Conservation (phyloP, 1,140 invertebrate species). For the Neuroterus valhalla region DNA sequence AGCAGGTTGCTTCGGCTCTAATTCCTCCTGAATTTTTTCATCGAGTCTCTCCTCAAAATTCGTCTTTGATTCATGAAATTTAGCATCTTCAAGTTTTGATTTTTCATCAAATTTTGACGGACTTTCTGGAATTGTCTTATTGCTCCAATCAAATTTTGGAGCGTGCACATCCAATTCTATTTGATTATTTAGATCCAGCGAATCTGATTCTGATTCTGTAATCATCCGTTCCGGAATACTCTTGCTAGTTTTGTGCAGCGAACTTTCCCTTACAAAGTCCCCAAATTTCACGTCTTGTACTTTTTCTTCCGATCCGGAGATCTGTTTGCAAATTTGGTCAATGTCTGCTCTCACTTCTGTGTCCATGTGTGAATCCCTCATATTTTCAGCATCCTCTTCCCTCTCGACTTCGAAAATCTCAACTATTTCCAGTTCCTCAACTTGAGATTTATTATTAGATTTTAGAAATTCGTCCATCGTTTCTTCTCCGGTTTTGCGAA, state of each 20-base stretch:
- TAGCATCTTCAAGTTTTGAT: conserved; percentile 44
- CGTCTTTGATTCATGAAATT: conserved; percentile 31
- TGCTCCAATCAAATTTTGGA: conserved; percentile 37
- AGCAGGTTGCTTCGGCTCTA: conserved; percentile 19
- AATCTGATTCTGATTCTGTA: neutral
- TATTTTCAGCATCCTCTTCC: conserved; percentile 47
- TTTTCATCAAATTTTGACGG: conserved; percentile 1
- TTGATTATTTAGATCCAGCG: neutral
- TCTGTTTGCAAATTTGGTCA: conserved; percentile 26
- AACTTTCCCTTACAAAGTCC: neutral
- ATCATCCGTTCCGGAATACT: neutral
- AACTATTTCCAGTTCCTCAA: conserved; percentile 62
- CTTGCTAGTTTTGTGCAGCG: too few relatives aligned
- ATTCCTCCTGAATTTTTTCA: conserved; percentile 14
- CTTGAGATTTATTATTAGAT: conserved; percentile 10
- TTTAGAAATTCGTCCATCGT: conserved; percentile 24
- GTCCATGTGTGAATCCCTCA: neutral
- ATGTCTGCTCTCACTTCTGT: conserved; percentile 15
- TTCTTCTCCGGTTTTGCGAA: conserved; percentile 10
- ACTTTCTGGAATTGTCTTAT: conserved; percentile 33
- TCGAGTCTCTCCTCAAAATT: conserved; percentile 35
- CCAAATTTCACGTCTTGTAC: conserved; percentile 11
- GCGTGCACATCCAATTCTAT: neutral
- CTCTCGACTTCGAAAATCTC: conserved; percentile 69
- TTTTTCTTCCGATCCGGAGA: conserved; percentile 30